Evolutionary conservation across 1,140 invertebrate genomes (phyloP), one percentile per base, ranked within the genome.

Genomic region (Atta cephalotes): DNA sequence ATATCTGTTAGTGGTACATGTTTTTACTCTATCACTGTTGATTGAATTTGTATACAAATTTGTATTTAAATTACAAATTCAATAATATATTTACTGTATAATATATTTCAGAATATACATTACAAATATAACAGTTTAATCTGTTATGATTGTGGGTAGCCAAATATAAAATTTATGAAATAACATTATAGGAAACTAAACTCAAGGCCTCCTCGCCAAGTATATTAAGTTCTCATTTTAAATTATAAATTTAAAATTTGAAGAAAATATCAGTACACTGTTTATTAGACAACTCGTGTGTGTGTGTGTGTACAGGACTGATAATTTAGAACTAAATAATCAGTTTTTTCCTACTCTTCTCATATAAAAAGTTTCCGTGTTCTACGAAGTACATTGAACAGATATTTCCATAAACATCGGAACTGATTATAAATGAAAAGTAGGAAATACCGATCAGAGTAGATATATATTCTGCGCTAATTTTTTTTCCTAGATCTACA

Each of bases 401-500:
- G 62, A 85, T 78, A 82, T 65, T 85, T 78, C 28, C 77, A 72
- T 70, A 81, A 85, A 66, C 87, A 76, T 81, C 25, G 39, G 60
- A 90, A 90, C 28, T 53, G 35, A 72, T 89, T 45, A 79, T 86
- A 81, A 90, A 80, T 62, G 82, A 91, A 91, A 82, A 91, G 82
- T 62, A 90, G 39, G 72, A 90, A 91, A 84, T 51, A 89, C 82
- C 51, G 71, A 90, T 65, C 89, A 58, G 9, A 71, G 65, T 81
- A 90, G 87, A 79, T 93, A 89, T 90, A 90, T 93, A 90, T 92
- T 93, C 80, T 92, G 90, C 89, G 80, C 88, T 90, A 92, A 87
- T 93, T 87, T 79, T 87, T 87, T 79, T 35, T 87, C 77, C 92
- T 94, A 93, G 76, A 92, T 89, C 93, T 94, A 93, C 91, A 94